Evolutionary conservation across 2,113 vertebrate genomes (phyloP).

Genomic region (Pholis gunnellus): DNA sequence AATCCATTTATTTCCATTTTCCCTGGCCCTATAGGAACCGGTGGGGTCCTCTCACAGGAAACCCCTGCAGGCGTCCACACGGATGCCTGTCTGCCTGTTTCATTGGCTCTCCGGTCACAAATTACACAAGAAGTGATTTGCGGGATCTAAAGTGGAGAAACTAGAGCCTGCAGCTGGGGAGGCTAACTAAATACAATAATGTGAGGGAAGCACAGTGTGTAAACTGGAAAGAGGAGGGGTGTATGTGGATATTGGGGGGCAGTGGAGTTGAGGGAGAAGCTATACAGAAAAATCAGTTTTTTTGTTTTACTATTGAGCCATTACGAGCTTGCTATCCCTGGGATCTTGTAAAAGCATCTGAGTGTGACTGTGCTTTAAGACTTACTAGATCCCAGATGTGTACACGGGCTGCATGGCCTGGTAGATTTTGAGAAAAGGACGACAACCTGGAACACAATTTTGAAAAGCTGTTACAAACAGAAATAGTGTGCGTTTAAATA

Average conservation of each 20-base stretch:
- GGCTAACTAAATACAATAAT: constrained; percentile 68
- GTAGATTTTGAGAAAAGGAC: constrained; percentile 98
- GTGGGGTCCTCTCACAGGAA: constrained; percentile 44
- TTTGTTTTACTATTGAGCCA: constrained; percentile 64
- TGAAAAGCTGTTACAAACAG: constrained; percentile 10
- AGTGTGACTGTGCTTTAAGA: constrained; percentile 54
- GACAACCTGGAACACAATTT: constrained; percentile 88
- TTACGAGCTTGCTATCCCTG: constrained; percentile 60
- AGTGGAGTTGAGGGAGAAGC: constrained; percentile 43
- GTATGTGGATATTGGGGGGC: constrained; percentile 42
- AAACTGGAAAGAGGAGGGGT: constrained; percentile 47
- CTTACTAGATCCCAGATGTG: constrained; percentile 99
- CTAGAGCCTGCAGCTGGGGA: constrained; percentile 66
- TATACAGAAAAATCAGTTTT: constrained; percentile 63
- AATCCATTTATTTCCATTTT: constrained; percentile 73
- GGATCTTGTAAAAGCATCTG: constrained; percentile 70
- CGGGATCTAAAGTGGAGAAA: constrained; percentile 55
- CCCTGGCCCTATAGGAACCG: constrained; percentile 61
- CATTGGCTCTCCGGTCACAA: constrained; percentile 66
- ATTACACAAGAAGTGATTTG: constrained; percentile 57
- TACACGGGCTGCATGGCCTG: constrained; percentile 99
- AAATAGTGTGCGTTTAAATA: neutral
- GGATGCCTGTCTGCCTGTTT: constrained; percentile 63
- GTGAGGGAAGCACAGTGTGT: constrained; percentile 41
- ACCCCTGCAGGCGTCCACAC: constrained; percentile 55